Base-by-base conservation (phyloP, 2,888 invertebrate species). In the Ariolimax columbianus region DNA sequence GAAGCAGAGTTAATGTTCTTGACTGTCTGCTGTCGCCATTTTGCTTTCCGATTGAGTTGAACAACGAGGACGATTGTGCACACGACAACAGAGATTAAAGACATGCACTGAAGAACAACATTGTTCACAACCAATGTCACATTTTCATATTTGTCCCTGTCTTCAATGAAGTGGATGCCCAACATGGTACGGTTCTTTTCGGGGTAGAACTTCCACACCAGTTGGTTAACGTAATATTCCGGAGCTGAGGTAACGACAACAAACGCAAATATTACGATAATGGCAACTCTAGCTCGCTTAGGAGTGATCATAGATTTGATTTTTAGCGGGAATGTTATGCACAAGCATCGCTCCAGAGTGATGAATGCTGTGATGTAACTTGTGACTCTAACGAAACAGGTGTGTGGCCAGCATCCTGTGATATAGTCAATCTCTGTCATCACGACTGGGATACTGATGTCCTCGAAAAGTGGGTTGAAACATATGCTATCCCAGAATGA, bases 381-480 rank as follows among this genome's bases (percentile, higher is more conserved):
- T 17, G 63, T 68, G 0, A 72, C 75, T 17, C 82, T 33, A 0
- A 72, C 72, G 40, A 82, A 82, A 38, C 82, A 82, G 0, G 70
- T 51, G 43, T 82, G 82, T 23, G 82, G 82, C 82, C 82, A 82
- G 30, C 82, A 70, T 9, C 82, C 82, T 1, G 72, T 72, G 88
- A 93, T 92, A 86, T 94, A 92, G 95, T 97, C 97, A 93, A 97
- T 98, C 94, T 98, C 98, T 94, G 97, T 97, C 86, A 97, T 97
- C 59, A 96, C 98, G 95, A 98, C 98, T 11, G 96, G 97, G 93
- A 96, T 43, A 6, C n/a, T 38, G 17, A 36, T 43, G 23, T 75
- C n/a, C 73, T 82, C 55, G 23, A 82, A 59, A 4, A 82, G 70
- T 0, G 82, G 82, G 33, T 82, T 82, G 63, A 82, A 82, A 19